phyloP scores from a whole-genome alignment of 2,113 vertebrate genomes.

The Oreochromis niloticus region DNA sequence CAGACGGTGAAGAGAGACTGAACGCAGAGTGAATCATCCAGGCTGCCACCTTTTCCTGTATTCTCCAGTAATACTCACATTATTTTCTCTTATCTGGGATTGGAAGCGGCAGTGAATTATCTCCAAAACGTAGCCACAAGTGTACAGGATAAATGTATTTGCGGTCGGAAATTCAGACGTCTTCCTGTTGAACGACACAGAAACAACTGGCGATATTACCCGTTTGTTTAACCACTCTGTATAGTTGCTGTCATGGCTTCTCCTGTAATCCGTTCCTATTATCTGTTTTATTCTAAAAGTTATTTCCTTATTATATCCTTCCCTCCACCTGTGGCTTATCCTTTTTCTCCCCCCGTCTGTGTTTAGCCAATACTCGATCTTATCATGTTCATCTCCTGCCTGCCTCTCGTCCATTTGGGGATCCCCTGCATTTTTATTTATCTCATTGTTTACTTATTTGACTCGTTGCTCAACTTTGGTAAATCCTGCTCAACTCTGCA shows the following conservation, averaged over 20 bases:
- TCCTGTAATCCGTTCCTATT: background rate
- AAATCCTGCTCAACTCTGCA: background rate
- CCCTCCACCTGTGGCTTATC: background rate
- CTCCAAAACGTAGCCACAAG: background rate
- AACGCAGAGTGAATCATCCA: constrained; percentile 32
- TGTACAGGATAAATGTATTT: background rate
- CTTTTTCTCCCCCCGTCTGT: background rate
- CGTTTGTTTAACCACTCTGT: background rate
- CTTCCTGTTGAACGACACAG: background rate
- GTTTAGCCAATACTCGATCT: background rate
- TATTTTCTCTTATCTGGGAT: constrained; percentile 24
- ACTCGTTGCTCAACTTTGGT: background rate
- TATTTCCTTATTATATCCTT: background rate
- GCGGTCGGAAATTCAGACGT: background rate
- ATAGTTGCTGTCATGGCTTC: background rate
- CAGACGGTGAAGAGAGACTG: constrained; percentile 14
- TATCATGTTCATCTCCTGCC: background rate
- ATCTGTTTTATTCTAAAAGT: background rate
- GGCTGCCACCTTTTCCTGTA: constrained; percentile 5
- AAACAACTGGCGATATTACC: background rate
- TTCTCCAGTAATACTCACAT: constrained; percentile 6
- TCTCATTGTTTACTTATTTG: background rate
- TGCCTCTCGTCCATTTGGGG: background rate
- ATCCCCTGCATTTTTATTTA: background rate
- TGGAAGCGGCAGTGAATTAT: background rate